Conservation (phyloP, 2,888 invertebrate genomes). For the Thalpophila matura region DNA sequence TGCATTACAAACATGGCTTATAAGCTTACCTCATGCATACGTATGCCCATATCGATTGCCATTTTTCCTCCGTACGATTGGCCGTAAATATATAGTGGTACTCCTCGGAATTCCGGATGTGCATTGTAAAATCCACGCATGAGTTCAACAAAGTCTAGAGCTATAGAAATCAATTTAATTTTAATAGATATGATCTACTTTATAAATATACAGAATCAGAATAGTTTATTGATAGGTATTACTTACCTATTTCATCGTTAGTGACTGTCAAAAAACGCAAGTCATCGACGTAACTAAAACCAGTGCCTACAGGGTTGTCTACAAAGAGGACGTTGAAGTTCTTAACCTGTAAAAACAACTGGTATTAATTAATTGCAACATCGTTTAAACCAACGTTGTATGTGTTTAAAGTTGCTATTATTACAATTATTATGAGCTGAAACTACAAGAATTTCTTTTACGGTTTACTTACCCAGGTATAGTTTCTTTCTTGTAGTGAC, state of each 20-base stretch:
- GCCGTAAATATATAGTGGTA: constrained; percentile 96
- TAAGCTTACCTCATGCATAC: constrained; percentile 89
- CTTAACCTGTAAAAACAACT: constrained; percentile 88
- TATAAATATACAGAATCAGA: not conserved
- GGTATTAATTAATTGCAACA: not conserved
- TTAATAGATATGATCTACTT: not conserved
- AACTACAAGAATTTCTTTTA: not conserved
- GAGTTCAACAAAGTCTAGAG: constrained; percentile 94
- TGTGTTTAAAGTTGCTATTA: not conserved
- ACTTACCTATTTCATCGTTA: constrained; percentile 84
- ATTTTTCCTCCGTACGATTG: constrained; percentile 99
- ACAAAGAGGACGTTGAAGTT: constrained; percentile 96
- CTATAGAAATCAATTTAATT: constrained; percentile 78
- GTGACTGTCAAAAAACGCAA: constrained; percentile 74
- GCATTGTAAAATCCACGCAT: constrained; percentile 93
- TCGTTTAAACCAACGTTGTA: not conserved
- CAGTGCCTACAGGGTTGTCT: constrained; percentile 97
- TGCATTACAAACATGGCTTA: constrained; percentile 1
- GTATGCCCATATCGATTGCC: constrained; percentile 95
- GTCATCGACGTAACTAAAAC: constrained; percentile 95
- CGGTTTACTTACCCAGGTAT: constrained; percentile 93
- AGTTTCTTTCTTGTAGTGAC: constrained; percentile 91
- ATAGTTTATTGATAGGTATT: not conserved
- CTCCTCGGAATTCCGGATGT: constrained; percentile 93
- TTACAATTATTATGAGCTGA: not conserved